Percentiles rank a stretch among this genome's conserved stretches.
Evolutionary conservation across 1,140 invertebrate species (phyloP).

Genomic region (Harpegnathos saltator): DNA sequence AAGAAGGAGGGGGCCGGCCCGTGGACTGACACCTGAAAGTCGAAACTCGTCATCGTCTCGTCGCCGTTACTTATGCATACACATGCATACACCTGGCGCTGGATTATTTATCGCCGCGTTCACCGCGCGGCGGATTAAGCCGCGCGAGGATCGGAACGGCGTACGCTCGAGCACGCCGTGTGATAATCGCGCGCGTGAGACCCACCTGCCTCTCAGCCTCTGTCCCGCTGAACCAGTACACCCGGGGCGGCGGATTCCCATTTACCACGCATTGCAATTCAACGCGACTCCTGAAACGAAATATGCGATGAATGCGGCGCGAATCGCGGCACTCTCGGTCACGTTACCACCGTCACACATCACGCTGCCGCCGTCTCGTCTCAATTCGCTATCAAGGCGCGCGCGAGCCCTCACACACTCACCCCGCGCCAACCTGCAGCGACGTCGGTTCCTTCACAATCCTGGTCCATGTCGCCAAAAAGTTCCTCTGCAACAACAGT

Average conservation of each 20-base stretch:
- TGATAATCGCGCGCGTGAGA: constrained; percentile 14
- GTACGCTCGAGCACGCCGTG: too few species aligned
- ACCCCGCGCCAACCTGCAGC: constrained; percentile 39
- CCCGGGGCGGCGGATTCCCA: constrained; percentile 89
- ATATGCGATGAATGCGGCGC: neutral
- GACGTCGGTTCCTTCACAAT: constrained; percentile 55
- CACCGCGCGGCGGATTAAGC: too few species aligned
- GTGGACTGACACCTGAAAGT: too few species aligned
- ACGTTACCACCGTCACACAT: neutral
- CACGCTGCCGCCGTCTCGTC: neutral
- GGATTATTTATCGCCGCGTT: too few species aligned
- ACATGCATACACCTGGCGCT: too few species aligned
- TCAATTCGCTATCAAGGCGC: neutral
- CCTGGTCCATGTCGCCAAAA: constrained; percentile 55
- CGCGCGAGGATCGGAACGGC: too few species aligned
- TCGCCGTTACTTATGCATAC: too few species aligned
- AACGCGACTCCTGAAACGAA: constrained; percentile 79
- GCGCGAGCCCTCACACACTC: constrained; percentile 10
- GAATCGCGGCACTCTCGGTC: neutral
- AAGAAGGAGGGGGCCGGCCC: too few species aligned
- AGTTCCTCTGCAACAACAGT: constrained; percentile 1
- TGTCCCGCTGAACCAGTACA: constrained; percentile 89
- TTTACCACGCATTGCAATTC: constrained; percentile 90
- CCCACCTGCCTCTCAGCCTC: constrained; percentile 88
- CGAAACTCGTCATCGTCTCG: too few species aligned